Evolutionary conservation across 1,140 invertebrate species (phyloP).

Genomic region (Lineus longissimus): DNA sequence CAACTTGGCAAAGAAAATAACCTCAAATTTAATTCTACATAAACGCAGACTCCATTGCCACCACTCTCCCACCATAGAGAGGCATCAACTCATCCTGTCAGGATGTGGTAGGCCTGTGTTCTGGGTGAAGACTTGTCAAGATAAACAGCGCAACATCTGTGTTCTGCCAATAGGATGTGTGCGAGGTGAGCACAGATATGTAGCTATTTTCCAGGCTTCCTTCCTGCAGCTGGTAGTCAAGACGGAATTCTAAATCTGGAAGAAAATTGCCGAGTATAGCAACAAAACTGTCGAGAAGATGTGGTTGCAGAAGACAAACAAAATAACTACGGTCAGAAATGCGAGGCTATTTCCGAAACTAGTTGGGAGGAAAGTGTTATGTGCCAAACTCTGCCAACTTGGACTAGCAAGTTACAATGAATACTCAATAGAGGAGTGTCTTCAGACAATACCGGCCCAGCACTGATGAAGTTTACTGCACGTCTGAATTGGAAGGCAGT

Average conservation of each 20-base stretch:
- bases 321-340: not conserved
- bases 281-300: not conserved
- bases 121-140: slow-evolving; percentile 63
- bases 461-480: not conserved
- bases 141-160: slow-evolving; percentile 69
- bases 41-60: too few species aligned
- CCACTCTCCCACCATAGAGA: too few species aligned
- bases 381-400: too few species aligned
- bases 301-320: not conserved
- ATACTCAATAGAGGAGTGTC: too few species aligned
- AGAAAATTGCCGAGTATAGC: slow-evolving; percentile 17
- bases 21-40: too few species aligned
- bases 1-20: too few species aligned
- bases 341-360: not conserved
- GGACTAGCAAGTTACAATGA: too few species aligned
- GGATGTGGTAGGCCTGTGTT: slow-evolving; percentile 24
- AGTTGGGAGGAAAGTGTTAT: too few species aligned
- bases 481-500: too few species aligned
- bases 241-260: slow-evolving; percentile 62
- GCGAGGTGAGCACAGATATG: slow-evolving; percentile 65
- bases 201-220: slow-evolving; percentile 61
- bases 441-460: not conserved
- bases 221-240: slow-evolving; percentile 66
- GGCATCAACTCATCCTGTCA: too few species aligned
- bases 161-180: slow-evolving; percentile 70